phyloP scores from a whole-genome alignment of 2,888 invertebrate species.

The Linyphia triangularis region DNA sequence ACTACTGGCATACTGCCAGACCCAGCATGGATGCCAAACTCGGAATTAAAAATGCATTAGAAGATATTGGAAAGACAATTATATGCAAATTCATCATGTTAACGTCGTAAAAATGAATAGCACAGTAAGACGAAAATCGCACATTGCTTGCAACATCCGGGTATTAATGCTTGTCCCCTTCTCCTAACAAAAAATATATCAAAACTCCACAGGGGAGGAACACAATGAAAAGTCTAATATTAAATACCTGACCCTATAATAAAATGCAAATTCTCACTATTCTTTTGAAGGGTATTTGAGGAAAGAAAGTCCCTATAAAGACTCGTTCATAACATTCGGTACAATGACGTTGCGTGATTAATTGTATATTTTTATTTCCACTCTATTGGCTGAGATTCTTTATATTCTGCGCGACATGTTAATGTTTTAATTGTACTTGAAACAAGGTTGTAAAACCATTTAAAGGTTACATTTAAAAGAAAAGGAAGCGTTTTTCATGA shows the following conservation, averaged over 20 bases:
- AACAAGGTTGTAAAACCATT: not conserved
- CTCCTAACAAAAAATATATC: not conserved
- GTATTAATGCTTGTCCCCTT: slow-evolving; percentile 50
- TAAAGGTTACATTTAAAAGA: not conserved
- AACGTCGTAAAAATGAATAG: slow-evolving; percentile 73
- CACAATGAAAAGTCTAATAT: slow-evolving; percentile 68
- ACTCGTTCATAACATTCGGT: slow-evolving; percentile 50
- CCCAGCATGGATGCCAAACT: slow-evolving; percentile 30
- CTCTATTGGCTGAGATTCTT: slow-evolving; percentile 33
- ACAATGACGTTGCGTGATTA: slow-evolving; percentile 7
- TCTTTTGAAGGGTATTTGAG: slow-evolving; percentile 38
- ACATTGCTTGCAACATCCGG: slow-evolving; percentile 54
- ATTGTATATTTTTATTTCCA: not conserved
- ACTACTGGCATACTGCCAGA: slow-evolving; percentile 54
- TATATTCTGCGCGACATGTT: slow-evolving; percentile 32
- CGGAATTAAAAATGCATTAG: slow-evolving; percentile 74
- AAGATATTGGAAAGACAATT: slow-evolving; percentile 75
- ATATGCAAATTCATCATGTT: slow-evolving; percentile 75
- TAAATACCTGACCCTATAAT: slow-evolving; percentile 72
- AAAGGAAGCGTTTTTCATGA: too few species aligned
- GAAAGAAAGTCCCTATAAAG: slow-evolving; percentile 20
- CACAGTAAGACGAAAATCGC: slow-evolving; percentile 48
- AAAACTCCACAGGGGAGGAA: not conserved
- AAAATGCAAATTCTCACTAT: slow-evolving; percentile 72
- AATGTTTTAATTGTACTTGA: not conserved